These are phyloP conservation scores for Platycnemis pennipes DNA, from an alignment of 2,888 invertebrate genomes.

Conservation along the genomic window DNA sequence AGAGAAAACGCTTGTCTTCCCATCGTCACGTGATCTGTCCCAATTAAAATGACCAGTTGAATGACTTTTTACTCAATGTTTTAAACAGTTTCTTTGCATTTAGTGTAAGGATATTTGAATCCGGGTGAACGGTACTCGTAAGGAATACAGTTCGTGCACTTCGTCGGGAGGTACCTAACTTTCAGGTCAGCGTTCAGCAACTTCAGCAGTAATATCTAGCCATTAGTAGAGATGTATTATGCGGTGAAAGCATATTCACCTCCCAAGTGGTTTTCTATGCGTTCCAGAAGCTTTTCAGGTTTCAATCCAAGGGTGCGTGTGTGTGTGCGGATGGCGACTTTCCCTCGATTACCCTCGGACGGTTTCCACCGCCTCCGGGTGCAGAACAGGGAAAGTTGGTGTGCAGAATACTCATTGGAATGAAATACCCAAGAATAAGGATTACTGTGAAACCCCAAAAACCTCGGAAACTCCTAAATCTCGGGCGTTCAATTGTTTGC, in stretches of 20 bases:
- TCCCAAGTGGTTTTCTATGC: background rate
- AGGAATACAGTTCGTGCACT: too few species aligned
- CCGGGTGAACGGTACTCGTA: too few species aligned
- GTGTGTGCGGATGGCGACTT: background rate
- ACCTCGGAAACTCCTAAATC: background rate
- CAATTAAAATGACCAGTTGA: too few species aligned
- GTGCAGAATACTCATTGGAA: background rate
- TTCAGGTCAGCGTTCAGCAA: too few species aligned
- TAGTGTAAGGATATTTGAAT: too few species aligned
- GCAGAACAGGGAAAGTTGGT: background rate
- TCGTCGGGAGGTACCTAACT: too few species aligned
- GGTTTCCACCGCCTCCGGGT: background rate
- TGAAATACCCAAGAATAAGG: background rate
- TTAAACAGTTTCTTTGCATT: too few species aligned
- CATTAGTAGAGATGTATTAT: too few species aligned
- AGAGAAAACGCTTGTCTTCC: too few species aligned
- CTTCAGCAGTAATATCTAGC: too few species aligned
- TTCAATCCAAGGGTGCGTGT: background rate
- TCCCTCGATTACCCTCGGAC: background rate
- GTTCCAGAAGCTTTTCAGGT: background rate
- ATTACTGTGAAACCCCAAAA: background rate
- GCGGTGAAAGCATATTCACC: background rate
- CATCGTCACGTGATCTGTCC: too few species aligned
- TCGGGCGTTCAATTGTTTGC: background rate
- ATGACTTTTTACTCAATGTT: too few species aligned